A percentile compares a stretch with the other conserved stretches of the same genome.
phyloP scores from a whole-genome alignment of 2,888 invertebrate genomes.

The Smittia aterrima region DNA sequence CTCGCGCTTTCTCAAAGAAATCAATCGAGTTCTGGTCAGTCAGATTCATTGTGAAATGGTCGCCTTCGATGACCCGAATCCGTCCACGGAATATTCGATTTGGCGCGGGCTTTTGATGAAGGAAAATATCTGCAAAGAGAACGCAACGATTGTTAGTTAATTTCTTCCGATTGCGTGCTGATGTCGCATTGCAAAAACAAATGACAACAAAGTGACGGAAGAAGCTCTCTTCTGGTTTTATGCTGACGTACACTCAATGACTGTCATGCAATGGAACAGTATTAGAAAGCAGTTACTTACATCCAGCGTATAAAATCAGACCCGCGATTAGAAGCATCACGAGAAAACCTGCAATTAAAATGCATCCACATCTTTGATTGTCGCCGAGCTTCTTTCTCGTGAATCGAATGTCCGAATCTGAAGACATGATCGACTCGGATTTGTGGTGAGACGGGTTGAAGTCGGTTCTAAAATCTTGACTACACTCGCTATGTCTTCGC shows the following conservation, averaged over 20 bases:
- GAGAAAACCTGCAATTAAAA: constrained; percentile 78
- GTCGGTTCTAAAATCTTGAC: constrained; percentile 30
- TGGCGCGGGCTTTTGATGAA: constrained; percentile 68
- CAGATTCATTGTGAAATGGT: constrained; percentile 66
- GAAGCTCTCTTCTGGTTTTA: constrained; percentile 46
- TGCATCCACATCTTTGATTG: constrained; percentile 84
- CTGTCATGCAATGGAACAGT: background rate
- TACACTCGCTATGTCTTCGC: background rate
- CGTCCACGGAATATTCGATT: constrained; percentile 81
- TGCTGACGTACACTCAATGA: constrained; percentile 41
- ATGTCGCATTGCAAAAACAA: background rate
- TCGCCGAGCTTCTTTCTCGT: constrained; percentile 80
- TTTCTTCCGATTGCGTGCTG: constrained; percentile 25
- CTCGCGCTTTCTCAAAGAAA: constrained; percentile 71
- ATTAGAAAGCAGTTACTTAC: constrained; percentile 53
- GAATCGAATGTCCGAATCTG: constrained; percentile 86
- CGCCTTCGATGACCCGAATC: constrained; percentile 69
- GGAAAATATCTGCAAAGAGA: constrained; percentile 67
- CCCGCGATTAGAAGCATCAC: constrained; percentile 72
- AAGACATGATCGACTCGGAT: constrained; percentile 78
- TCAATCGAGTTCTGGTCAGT: constrained; percentile 65
- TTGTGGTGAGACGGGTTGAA: constrained; percentile 45
- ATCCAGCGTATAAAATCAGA: constrained; percentile 63
- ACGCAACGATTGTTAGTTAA: background rate
- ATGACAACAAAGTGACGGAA: background rate